Conservation (phyloP, 2,113 vertebrate genomes). For the Catharus fuscescens region DNA sequence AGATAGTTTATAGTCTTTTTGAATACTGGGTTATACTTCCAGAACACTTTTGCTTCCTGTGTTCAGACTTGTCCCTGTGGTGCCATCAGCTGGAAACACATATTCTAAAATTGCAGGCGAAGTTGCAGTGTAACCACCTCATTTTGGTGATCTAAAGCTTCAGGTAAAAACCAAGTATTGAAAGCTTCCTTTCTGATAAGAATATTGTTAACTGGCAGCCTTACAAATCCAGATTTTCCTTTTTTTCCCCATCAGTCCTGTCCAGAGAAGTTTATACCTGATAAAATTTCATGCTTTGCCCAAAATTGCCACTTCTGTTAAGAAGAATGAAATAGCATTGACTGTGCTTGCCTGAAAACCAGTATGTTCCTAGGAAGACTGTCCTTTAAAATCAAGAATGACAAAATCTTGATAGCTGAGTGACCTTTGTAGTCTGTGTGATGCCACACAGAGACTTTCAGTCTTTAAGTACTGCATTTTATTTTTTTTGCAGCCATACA, state of each 20-base stretch:
- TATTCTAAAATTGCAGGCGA: neutral
- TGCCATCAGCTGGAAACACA: neutral
- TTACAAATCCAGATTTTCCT: neutral
- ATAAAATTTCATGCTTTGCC: neutral
- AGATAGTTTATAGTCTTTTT: neutral
- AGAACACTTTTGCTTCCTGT: accelerated
- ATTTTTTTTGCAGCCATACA: neutral
- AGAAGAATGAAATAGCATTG: neutral
- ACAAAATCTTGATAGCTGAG: neutral
- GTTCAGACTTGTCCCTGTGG: neutral
- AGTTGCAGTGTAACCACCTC: neutral
- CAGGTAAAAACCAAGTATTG: neutral
- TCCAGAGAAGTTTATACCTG: neutral
- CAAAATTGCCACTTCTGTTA: neutral
- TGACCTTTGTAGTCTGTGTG: neutral
- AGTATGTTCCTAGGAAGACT: neutral
- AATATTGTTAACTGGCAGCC: neutral
- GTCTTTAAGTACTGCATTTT: neutral
- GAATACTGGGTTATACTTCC: neutral
- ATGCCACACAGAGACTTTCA: neutral
- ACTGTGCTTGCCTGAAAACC: neutral
- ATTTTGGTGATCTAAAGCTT: neutral
- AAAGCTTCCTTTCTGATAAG: neutral
- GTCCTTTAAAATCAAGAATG: neutral
- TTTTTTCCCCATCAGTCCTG: neutral